Conservation (phyloP, 1,140 invertebrate species). For the Anastrepha ludens region DNA sequence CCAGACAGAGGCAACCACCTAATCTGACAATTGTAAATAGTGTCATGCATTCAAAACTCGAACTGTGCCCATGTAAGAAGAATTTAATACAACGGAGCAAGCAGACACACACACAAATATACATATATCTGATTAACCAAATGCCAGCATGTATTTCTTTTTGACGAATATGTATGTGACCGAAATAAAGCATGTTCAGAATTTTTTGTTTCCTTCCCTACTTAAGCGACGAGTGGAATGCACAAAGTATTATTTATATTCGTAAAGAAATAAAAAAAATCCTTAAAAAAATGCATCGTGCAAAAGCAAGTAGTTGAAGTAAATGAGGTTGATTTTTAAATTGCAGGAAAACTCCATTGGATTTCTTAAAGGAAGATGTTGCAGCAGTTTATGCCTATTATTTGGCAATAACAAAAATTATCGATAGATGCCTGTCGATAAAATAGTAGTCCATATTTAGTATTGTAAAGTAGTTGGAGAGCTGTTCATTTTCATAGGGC, state of each 20-base stretch:
- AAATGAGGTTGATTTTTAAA: too few species aligned
- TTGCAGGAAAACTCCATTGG: too few species aligned
- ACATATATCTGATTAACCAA: neutral
- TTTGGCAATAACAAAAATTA: too few species aligned
- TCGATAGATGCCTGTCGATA: too few species aligned
- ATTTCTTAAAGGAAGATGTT: too few species aligned
- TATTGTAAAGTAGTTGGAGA: too few species aligned
- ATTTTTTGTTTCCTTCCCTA: neutral
- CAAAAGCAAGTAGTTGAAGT: too few species aligned
- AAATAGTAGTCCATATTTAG: too few species aligned
- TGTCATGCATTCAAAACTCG: neutral
- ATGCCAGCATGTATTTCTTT: neutral
- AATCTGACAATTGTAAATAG: conserved; percentile 33
- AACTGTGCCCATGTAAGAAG: neutral
- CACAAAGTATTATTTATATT: neutral
- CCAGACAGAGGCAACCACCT: conserved; percentile 27
- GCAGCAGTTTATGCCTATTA: too few species aligned
- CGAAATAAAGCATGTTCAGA: neutral
- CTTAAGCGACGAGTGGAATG: neutral
- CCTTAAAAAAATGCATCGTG: too few species aligned
- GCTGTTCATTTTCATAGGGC: too few species aligned
- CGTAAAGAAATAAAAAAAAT: too few species aligned
- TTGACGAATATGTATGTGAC: neutral
- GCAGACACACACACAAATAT: neutral
- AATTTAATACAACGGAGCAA: neutral